Evolutionary conservation across 1,140 invertebrate genomes (phyloP), one percentile per base, ranked within the genome.

Genomic region (Chrysomallon squamiferum): DNA sequence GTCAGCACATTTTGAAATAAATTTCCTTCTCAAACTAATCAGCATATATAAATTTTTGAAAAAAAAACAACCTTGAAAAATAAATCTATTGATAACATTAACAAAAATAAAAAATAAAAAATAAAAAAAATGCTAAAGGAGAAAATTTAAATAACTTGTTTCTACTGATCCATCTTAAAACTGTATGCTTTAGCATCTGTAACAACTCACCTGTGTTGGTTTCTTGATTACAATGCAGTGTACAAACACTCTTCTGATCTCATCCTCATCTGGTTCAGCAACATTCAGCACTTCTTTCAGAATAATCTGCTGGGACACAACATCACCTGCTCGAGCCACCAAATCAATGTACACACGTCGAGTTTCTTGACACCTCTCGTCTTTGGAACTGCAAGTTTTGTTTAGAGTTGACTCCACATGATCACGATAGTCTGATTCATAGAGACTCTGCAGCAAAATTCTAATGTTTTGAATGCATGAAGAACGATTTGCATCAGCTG

Each of bases 341-440:
- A 75, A 41, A 60, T 75, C 73, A 18, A 75, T 65, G 18, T 71
- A 52, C n/a, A 75, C 58, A 29, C 62, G 59, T 13, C 64, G 59
- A 27, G 62, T 54, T 7, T 71, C 66, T n/a, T 32, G 20, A 57
- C 73, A 75, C 13, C 5, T 43, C 0, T 50, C 47, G 60, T 71
- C 64, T 18, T 68, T 64, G 3, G 20, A n/a, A 0, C 27, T 30
- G 43, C 71, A 73, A 22, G 41, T 27, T 22, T 43, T 47, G 9
- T 64, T 67, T 0, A 75, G 54, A n/a, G 43, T 29, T 1, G 35
- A 13, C 3, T 65, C 47, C 5, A 62, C 68, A n/a, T 73, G 45
- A 13, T 30, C 30, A 11, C 43, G 35, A 32, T 66, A 66, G 49
- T 71, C 71, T 6, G 60, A 50, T 0, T 58, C 18, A 7, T 66